Evolutionary conservation across 2,888 invertebrate species (phyloP).

Genomic region (Lasioglossum pauxillum): DNA sequence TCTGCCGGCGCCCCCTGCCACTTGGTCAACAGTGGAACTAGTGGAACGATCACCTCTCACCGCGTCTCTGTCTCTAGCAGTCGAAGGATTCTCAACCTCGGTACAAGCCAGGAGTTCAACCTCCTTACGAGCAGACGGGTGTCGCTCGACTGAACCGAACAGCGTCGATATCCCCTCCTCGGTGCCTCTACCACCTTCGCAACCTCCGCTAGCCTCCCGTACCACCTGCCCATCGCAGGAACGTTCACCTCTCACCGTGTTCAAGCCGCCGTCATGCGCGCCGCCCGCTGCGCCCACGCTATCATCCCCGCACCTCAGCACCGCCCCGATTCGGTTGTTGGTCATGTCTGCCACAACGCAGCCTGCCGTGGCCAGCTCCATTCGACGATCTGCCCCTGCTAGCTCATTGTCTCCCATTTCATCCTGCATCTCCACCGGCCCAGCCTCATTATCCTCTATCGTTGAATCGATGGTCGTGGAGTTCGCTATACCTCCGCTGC

Average conservation of each 20-base stretch:
- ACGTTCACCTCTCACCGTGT: conserved; percentile 18
- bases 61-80: not conserved
- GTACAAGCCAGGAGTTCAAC: conserved; percentile 65
- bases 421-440: conserved; percentile 32
- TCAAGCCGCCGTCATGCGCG: conserved; percentile 81
- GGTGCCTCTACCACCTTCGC: conserved; percentile 72
- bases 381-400: conserved; percentile 19
- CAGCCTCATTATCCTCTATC: conserved; percentile 43
- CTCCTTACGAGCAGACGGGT: conserved; percentile 79
- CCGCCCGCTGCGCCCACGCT: conserved; percentile 71
- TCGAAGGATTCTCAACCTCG: conserved; percentile 2
- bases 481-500: conserved; percentile 14
- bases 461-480: conserved; percentile 12
- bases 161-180: conserved; percentile 77
- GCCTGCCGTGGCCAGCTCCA: conserved; percentile 44
- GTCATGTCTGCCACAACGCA: conserved; percentile 72
- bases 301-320: conserved; percentile 63
- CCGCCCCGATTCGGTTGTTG: conserved; percentile 70
- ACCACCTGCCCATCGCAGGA: conserved; percentile 32
- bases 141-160: conserved; percentile 81
- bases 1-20: not conserved
- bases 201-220: conserved; percentile 61
- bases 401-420: conserved; percentile 55
- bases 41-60: conserved; percentile 16
- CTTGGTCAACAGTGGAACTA: not conserved